Evolutionary conservation across 2,888 invertebrate species (phyloP).

Genomic region (Ptilodon capucinus): DNA sequence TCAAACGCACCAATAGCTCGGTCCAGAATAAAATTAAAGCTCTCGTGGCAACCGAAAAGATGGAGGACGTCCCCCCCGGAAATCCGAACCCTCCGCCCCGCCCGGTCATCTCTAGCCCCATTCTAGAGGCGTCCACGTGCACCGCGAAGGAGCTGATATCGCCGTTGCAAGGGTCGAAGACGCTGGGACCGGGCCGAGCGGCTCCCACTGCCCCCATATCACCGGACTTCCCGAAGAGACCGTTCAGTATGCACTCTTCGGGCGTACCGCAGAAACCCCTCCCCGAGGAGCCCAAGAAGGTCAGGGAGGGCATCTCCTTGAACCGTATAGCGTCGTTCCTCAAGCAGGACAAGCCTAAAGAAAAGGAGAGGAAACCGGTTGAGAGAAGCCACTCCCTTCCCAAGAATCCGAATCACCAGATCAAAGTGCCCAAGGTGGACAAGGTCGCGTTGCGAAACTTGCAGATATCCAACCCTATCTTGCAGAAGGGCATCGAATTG

Average conservation of each 20-base stretch:
- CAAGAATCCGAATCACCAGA: conserved; percentile 79
- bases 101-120: conserved; percentile 91
- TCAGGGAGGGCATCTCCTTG: conserved; percentile 84
- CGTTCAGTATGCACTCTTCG: conserved; percentile 74
- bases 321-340: conserved; percentile 90
- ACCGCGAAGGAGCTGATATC: conserved; percentile 88
- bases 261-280: conserved; percentile 67
- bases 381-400: conserved; percentile 83
- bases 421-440: conserved; percentile 86
- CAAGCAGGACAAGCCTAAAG: conserved; percentile 83
- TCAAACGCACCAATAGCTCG: conserved; percentile 68
- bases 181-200: conserved; percentile 82
- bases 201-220: conserved; percentile 80
- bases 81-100: conserved; percentile 85
- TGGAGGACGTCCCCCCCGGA: conserved; percentile 55
- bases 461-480: conserved; percentile 93
- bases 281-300: conserved; percentile 79
- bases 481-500: conserved; percentile 85
- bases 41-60: conserved; percentile 66
- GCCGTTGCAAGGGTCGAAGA: conserved; percentile 83
- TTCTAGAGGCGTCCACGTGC: conserved; percentile 91
- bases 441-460: conserved; percentile 88
- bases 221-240: conserved; percentile 72
- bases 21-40: conserved; percentile 74
- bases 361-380: conserved; percentile 73